phyloP scores from a whole-genome alignment of 2,888 invertebrate genomes.

The Pseudanteris insignis region DNA sequence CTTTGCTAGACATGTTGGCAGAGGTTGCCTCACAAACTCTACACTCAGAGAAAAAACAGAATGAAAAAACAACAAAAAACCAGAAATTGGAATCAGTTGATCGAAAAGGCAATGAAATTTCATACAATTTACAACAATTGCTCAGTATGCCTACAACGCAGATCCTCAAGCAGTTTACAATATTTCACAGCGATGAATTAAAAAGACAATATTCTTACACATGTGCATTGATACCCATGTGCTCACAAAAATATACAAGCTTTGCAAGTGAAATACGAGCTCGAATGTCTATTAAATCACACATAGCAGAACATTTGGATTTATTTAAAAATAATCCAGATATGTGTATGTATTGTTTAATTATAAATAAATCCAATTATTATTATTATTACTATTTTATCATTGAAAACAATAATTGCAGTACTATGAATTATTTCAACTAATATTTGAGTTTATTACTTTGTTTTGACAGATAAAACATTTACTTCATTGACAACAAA shows the following conservation, averaged over 20 bases:
- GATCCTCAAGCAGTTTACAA: slow-evolving; percentile 68
- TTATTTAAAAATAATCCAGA: slow-evolving; percentile 55
- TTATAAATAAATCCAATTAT: not conserved
- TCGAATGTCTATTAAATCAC: slow-evolving; percentile 67
- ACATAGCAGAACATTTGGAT: slow-evolving; percentile 67
- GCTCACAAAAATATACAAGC: slow-evolving; percentile 67
- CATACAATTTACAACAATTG: slow-evolving; percentile 54
- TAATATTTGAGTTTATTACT: too few relatives aligned
- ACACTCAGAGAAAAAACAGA: slow-evolving; percentile 58
- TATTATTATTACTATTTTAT: not conserved
- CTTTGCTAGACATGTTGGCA: slow-evolving; percentile 68
- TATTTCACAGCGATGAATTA: slow-evolving; percentile 68
- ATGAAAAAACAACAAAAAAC: slow-evolving; percentile 48
- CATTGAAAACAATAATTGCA: not conserved
- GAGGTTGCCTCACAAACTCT: slow-evolving; percentile 70
- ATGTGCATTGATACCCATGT: slow-evolving; percentile 68
- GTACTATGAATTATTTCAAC: too few relatives aligned
- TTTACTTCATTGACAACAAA: slow-evolving; percentile 51
- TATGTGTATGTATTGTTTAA: not conserved
- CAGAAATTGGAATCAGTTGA: slow-evolving; percentile 46
- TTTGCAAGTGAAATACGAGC: slow-evolving; percentile 70
- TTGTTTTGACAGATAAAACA: slow-evolving; percentile 48
- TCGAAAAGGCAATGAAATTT: slow-evolving; percentile 50
- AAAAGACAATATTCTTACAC: slow-evolving; percentile 68
- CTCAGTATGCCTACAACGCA: slow-evolving; percentile 66